Conservation (phyloP, 1,140 invertebrate genomes). For the Cherax quadricarinatus region DNA sequence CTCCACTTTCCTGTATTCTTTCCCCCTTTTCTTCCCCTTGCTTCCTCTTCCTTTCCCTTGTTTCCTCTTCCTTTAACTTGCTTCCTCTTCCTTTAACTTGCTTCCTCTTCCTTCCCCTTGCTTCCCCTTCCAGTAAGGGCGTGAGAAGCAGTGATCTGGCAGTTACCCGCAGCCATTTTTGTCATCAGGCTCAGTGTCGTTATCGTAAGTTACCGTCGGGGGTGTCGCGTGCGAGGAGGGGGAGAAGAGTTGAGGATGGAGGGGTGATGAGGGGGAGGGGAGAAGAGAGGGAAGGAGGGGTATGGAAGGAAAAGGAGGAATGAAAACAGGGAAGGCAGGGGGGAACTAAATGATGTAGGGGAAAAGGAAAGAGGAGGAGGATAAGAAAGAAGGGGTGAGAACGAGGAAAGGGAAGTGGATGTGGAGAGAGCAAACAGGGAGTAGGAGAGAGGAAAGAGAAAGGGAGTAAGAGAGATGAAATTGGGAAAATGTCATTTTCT, state of each 20-base stretch:
- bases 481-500: not conserved
- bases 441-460: not conserved
- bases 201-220: slow-evolving; percentile 58
- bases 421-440: not conserved
- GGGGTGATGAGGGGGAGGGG: not conserved
- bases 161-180: slow-evolving; percentile 63
- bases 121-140: slow-evolving; percentile 14
- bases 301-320: not conserved
- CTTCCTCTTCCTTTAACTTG: not conserved
- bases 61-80: not conserved
- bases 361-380: not conserved
- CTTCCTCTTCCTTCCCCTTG: not conserved
- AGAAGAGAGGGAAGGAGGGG: not conserved
- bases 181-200: slow-evolving; percentile 51
- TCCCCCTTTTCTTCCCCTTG: not conserved
- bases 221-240: slow-evolving; percentile 43
- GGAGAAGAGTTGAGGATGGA: slow-evolving; percentile 5
- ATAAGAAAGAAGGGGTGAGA: not conserved
- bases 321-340: too few species aligned
- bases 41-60: not conserved
- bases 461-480: too few species aligned
- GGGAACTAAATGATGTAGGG: too few species aligned
- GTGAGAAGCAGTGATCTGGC: slow-evolving; percentile 64
- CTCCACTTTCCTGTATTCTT: not conserved
- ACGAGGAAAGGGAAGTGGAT: not conserved